Evolutionary conservation across 1,140 invertebrate species (phyloP).

Genomic region (Ruditapes philippinarum): DNA sequence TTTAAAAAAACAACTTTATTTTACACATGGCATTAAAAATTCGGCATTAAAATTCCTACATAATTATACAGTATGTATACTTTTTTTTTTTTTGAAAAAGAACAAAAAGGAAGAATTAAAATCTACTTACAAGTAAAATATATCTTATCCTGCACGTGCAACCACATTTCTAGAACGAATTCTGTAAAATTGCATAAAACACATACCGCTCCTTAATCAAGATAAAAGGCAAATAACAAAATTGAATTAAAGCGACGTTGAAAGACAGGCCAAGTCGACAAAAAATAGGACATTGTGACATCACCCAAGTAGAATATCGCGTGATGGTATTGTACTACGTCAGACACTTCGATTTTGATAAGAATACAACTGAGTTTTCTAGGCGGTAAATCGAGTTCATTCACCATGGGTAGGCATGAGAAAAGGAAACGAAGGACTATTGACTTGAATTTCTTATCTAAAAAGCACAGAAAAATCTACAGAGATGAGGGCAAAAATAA

Average conservation of each 20-base stretch:
- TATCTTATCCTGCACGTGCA: too few relatives aligned
- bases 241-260: background rate
- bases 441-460: conserved; percentile 40
- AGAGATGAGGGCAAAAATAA: background rate
- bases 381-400: background rate
- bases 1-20: too few relatives aligned
- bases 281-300: background rate
- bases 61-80: too few relatives aligned
- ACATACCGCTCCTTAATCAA: background rate
- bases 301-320: conserved; percentile 4
- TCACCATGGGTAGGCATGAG: conserved; percentile 20
- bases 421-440: conserved; percentile 47
- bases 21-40: too few relatives aligned
- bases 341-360: background rate
- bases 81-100: too few relatives aligned
- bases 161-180: too few relatives aligned
- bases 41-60: too few relatives aligned
- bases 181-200: too few relatives aligned
- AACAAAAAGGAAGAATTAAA: too few relatives aligned
- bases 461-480: conserved; percentile 52
- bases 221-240: too few relatives aligned
- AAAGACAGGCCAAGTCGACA: background rate
- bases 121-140: too few relatives aligned
- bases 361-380: background rate
- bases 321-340: background rate